Conservation (phyloP, 92 coral and sea anemone species). For the Porites cylindrica region DNA sequence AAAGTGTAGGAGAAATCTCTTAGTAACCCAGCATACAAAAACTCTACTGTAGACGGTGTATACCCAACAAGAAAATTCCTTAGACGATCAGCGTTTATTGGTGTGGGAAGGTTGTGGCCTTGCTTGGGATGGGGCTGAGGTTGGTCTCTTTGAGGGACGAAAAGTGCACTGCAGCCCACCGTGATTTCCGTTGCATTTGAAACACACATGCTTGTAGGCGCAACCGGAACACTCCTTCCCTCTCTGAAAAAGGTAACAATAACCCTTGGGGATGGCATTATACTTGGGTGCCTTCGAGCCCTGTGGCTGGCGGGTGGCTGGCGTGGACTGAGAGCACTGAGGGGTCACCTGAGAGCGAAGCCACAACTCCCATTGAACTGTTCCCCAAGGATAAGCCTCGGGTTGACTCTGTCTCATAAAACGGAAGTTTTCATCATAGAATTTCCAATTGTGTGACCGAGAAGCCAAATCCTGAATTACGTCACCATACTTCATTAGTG, state of each 20-base stretch:
- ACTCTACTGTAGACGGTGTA: neutral
- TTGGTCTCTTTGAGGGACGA: conserved; percentile 23
- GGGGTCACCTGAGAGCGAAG: conserved; percentile 10
- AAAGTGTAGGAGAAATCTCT: conserved; percentile 6
- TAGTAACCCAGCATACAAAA: conserved; percentile 3
- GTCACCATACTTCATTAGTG: conserved; percentile 49
- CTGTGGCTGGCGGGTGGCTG: neutral
- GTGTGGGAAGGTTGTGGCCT: conserved; percentile 16
- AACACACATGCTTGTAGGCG: conserved; percentile 57
- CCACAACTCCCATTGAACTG: conserved; percentile 18
- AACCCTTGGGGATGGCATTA: conserved; percentile 37
- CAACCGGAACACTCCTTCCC: conserved; percentile 55
- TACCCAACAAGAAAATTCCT: conserved; percentile 3
- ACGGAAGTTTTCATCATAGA: conserved; percentile 27
- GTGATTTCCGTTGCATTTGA: conserved; percentile 52
- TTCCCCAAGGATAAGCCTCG: neutral
- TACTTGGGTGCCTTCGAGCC: neutral
- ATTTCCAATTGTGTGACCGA: conserved; percentile 38
- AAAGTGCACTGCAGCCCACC: conserved; percentile 14
- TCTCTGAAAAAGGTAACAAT: conserved; percentile 33
- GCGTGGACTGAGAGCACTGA: conserved; percentile 5
- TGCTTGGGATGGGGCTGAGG: neutral
- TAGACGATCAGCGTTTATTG: neutral
- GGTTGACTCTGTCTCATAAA: too few relatives aligned
- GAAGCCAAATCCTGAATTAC: conserved; percentile 45